Evolutionary conservation across 2,888 invertebrate species (phyloP).

Genomic region (Tetranychus truncatus): DNA sequence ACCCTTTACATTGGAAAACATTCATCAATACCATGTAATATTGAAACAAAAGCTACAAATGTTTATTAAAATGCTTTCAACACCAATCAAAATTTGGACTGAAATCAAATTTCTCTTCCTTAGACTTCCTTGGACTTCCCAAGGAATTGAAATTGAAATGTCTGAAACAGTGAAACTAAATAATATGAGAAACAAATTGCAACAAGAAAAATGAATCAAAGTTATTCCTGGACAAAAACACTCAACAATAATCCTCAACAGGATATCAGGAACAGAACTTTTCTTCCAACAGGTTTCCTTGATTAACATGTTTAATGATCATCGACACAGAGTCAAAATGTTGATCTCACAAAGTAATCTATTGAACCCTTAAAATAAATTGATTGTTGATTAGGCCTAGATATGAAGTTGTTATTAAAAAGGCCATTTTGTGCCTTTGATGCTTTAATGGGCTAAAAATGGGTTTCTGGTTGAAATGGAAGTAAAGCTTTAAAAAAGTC

Average conservation of each 20-base stretch:
- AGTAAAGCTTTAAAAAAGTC: too few species aligned
- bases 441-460: too few species aligned
- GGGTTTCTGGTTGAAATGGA: too few species aligned
- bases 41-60: too few species aligned
- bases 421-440: too few species aligned
- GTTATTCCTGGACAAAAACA: neutral
- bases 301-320: neutral
- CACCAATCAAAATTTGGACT: neutral
- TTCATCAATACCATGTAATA: too few species aligned
- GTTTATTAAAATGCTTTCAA: too few species aligned
- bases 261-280: neutral
- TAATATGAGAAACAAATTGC: neutral
- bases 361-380: too few species aligned
- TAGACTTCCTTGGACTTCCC: neutral
- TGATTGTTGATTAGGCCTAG: too few species aligned
- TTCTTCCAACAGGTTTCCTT: neutral
- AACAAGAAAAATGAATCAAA: neutral
- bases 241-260: neutral
- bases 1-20: too few species aligned
- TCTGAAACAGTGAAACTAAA: neutral
- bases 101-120: neutral
- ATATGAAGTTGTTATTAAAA: too few species aligned
- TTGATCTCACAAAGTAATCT: too few species aligned
- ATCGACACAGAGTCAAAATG: neutral
- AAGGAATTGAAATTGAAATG: neutral